Evolutionary conservation across 2,797 vertebrate genomes (phyloP).

Genomic region (Sebastes reedi): DNA sequence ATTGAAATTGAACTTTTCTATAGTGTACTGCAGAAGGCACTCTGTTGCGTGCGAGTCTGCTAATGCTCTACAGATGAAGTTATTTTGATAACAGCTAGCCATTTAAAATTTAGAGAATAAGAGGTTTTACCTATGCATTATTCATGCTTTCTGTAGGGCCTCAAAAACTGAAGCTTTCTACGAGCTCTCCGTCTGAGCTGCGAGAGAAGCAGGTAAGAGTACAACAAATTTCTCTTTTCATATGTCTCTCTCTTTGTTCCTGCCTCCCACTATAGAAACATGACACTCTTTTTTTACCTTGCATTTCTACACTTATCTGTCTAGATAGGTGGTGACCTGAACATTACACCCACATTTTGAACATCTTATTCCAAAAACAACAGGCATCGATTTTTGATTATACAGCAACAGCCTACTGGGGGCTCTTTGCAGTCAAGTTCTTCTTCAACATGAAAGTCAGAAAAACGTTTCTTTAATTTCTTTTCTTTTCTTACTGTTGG

Average conservation of each 20-base stretch:
- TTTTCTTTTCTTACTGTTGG: background rate
- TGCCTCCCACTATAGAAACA: background rate
- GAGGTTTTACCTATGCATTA: constrained; percentile 75
- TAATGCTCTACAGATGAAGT: constrained; percentile 57
- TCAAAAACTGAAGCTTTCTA: constrained; percentile 53
- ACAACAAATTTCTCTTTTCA: constrained; percentile 9
- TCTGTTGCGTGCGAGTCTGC: constrained; percentile 59
- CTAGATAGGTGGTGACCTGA: background rate
- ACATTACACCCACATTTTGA: background rate
- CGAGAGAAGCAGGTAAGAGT: constrained; percentile 19
- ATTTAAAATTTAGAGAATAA: constrained; percentile 83
- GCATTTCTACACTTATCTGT: background rate
- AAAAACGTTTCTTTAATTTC: background rate
- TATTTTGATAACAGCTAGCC: constrained; percentile 73
- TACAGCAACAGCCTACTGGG: background rate
- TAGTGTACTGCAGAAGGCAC: constrained; percentile 1
- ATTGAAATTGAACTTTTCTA: background rate
- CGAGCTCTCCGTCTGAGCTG: constrained; percentile 22
- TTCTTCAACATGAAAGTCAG: background rate
- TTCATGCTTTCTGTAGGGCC: constrained; percentile 68
- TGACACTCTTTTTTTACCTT: background rate
- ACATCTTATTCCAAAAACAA: background rate
- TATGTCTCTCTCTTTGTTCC: background rate
- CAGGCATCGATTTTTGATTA: background rate
- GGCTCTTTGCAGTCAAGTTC: background rate